Conservation (phyloP, 2,113 vertebrate species). For the Alaudala cheleensis region DNA sequence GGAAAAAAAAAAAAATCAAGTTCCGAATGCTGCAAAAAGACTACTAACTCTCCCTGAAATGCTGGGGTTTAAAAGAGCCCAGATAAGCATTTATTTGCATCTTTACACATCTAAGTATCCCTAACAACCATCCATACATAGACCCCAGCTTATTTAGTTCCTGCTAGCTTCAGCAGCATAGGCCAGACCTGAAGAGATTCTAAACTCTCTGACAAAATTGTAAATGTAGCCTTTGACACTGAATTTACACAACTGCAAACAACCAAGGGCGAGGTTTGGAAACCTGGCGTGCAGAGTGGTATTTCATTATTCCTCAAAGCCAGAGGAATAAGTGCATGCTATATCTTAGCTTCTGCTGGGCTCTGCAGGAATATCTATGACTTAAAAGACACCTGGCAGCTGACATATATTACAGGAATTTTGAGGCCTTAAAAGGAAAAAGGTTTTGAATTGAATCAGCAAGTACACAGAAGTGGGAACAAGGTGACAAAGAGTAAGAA, state of each 20-base stretch:
- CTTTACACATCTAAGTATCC: not conserved
- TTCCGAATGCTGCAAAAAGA: not conserved
- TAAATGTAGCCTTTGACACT: not conserved
- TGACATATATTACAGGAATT: not conserved
- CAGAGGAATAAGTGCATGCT: not conserved
- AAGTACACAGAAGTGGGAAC: not conserved
- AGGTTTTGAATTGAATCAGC: not conserved
- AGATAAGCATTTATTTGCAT: not conserved
- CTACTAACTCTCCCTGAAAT: not conserved
- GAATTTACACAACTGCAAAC: not conserved
- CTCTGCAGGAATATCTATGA: not conserved
- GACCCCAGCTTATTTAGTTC: not conserved
- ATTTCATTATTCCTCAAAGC: not conserved
- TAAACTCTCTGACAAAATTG: not conserved
- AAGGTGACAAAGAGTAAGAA: not conserved
- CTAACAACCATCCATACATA: accelerated
- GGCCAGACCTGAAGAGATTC: not conserved
- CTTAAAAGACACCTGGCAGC: not conserved
- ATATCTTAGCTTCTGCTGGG: not conserved
- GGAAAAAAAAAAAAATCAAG: not conserved
- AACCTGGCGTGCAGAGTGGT: not conserved
- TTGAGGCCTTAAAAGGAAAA: not conserved
- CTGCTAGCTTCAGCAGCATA: not conserved
- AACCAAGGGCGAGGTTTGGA: not conserved
- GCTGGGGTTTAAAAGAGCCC: not conserved